Evolutionary conservation across 2,113 vertebrate genomes (phyloP).

Genomic region (Xiphophorus hellerii): DNA sequence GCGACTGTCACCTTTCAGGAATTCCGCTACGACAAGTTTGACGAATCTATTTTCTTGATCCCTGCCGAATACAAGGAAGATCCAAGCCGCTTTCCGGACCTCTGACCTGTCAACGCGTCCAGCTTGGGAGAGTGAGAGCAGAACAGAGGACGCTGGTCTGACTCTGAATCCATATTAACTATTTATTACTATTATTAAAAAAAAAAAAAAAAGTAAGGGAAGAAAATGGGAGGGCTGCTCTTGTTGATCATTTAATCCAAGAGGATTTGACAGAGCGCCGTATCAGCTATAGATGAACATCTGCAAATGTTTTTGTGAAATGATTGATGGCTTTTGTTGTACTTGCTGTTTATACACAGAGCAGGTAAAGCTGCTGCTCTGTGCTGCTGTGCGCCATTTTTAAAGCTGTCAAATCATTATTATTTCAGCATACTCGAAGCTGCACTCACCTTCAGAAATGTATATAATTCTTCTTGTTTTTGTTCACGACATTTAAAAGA

Average conservation of each 20-base stretch:
- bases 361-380: slow-evolving; percentile 43
- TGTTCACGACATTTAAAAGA: slow-evolving; percentile 32
- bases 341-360: slow-evolving; percentile 40
- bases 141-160: slow-evolving; percentile 37
- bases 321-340: slow-evolving; percentile 44
- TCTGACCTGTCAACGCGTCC: slow-evolving; percentile 72
- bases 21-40: slow-evolving; percentile 91
- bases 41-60: slow-evolving; percentile 89
- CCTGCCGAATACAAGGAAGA: slow-evolving; percentile 94
- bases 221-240: slow-evolving; percentile 7
- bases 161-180: slow-evolving; percentile 35
- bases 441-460: slow-evolving; percentile 53
- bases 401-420: slow-evolving; percentile 25
- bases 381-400: slow-evolving; percentile 51
- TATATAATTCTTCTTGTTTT: slow-evolving; percentile 58
- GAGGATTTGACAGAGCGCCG: slow-evolving; percentile 35
- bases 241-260: slow-evolving; percentile 54
- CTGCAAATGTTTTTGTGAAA: slow-evolving; percentile 37
- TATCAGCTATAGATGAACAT: slow-evolving; percentile 20
- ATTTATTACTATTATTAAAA: not conserved
- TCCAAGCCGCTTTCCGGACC: slow-evolving; percentile 94
- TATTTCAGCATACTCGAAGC: slow-evolving; percentile 30
- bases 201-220: not conserved
- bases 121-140: not conserved
- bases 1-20: slow-evolving; percentile 98